A percentile compares a stretch with the other conserved stretches of the same genome.
Conservation (phyloP, 1,140 invertebrate species). For the Drosophila eugracilis region DNA sequence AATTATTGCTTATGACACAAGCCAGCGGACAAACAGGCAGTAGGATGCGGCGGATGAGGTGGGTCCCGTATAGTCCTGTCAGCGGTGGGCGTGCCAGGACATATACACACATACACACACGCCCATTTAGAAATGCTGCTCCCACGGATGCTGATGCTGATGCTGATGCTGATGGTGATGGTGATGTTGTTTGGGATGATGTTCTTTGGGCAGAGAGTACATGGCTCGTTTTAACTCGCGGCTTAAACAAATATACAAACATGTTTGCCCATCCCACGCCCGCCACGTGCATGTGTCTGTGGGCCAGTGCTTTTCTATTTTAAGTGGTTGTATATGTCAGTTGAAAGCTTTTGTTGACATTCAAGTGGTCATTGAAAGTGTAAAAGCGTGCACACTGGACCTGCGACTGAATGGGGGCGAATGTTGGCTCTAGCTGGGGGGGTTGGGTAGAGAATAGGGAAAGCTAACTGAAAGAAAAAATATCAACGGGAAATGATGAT, state of each 20-base stretch:
- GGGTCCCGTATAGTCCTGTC: slow-evolving; percentile 8
- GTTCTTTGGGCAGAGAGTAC: slow-evolving; percentile 35
- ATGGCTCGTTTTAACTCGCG: slow-evolving; percentile 67
- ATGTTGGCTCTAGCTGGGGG: too few species aligned
- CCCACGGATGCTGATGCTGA: slow-evolving; percentile 3
- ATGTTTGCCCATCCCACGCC: slow-evolving; percentile 9
- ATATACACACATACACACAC: slow-evolving; percentile 49
- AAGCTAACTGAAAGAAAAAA: slow-evolving; percentile 11
- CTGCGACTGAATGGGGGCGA: slow-evolving; percentile 19
- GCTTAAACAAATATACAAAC: slow-evolving; percentile 62
- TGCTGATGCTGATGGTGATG: slow-evolving; percentile 19
- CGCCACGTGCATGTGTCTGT: slow-evolving; percentile 14
- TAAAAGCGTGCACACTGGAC: slow-evolving; percentile 61
- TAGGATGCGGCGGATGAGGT: too few species aligned
- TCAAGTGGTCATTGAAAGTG: slow-evolving; percentile 81
- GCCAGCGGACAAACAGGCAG: slow-evolving; percentile 35
- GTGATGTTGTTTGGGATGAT: slow-evolving; percentile 37
- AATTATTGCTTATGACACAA: slow-evolving; percentile 78
- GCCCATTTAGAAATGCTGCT: slow-evolving; percentile 9
- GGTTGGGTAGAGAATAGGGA: not conserved
- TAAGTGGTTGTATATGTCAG: slow-evolving; percentile 82
- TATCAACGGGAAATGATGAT: slow-evolving; percentile 7
- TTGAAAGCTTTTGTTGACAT: slow-evolving; percentile 81
- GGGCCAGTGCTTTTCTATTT: slow-evolving; percentile 69
- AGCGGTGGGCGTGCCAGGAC: slow-evolving; percentile 33